A percentile compares a stretch with the other conserved stretches of the same genome.
phyloP scores from a whole-genome alignment of 2,113 vertebrate species.

The Microcebus ravelobensis region DNA sequence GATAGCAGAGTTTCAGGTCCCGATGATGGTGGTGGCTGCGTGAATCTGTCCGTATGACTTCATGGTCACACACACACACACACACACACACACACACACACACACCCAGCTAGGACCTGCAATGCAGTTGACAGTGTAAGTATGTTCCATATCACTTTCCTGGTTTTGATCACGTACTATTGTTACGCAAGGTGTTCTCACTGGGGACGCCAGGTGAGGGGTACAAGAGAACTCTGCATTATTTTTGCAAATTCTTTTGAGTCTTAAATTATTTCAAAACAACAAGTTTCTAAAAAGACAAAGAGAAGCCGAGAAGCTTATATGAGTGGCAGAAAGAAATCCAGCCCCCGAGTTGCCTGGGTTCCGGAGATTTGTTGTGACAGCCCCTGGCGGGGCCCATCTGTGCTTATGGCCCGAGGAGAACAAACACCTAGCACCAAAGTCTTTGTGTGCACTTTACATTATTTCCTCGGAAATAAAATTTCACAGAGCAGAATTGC shows the following conservation, averaged over 20 bases:
- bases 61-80: too few relatives aligned
- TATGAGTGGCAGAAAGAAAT: not conserved
- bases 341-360: fast-evolving
- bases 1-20: too few relatives aligned
- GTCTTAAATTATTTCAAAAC: conserved; percentile 9
- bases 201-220: not conserved
- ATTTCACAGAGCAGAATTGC: not conserved
- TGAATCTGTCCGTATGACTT: too few relatives aligned
- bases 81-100: too few relatives aligned
- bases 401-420: not conserved
- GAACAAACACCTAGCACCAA: not conserved
- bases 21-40: too few relatives aligned
- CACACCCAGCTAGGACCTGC: not conserved
- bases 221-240: not conserved
- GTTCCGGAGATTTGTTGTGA: not conserved
- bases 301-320: not conserved
- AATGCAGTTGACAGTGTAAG: not conserved
- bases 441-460: not conserved
- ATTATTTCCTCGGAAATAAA: not conserved
- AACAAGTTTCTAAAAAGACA: not conserved
- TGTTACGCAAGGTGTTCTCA: not conserved
- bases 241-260: not conserved
- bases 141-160: not conserved
- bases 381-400: not conserved
- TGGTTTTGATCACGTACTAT: not conserved